Percentiles rank a stretch among this genome's conserved stretches.
Conservation (phyloP, 2,113 vertebrate species). For the Nyctereutes procyonoides region DNA sequence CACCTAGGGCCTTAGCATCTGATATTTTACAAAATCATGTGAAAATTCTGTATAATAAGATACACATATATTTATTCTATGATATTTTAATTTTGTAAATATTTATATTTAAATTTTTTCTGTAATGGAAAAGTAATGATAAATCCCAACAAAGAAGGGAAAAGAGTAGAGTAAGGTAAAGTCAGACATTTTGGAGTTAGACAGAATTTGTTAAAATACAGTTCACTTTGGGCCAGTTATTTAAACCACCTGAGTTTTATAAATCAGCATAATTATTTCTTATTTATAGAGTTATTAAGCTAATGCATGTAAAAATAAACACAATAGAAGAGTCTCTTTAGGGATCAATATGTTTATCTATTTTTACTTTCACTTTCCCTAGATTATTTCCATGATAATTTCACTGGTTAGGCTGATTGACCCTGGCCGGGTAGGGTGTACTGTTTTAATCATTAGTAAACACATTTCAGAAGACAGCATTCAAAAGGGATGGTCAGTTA, state of each 20-base stretch:
- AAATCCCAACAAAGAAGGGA: not conserved
- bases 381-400: not conserved
- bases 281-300: not conserved
- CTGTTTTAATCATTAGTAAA: not conserved
- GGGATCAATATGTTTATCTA: not conserved
- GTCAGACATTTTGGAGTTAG: not conserved
- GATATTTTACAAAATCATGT: not conserved
- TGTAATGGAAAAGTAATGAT: not conserved
- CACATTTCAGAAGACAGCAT: not conserved
- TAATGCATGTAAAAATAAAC: not conserved
- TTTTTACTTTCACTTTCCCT: not conserved
- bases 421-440: rapidly evolving
- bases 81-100: not conserved
- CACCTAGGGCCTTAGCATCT: not conserved
- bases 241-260: not conserved
- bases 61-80: not conserved
- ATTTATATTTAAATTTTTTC: not conserved
- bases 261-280: not conserved
- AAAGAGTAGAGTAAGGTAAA: not conserved
- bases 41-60: not conserved
- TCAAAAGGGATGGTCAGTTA: not conserved
- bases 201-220: not conserved
- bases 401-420: not conserved
- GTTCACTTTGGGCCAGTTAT: not conserved
- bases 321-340: not conserved